Conservation (phyloP, 2,113 vertebrate species). For the Prochilodus magdalenae region DNA sequence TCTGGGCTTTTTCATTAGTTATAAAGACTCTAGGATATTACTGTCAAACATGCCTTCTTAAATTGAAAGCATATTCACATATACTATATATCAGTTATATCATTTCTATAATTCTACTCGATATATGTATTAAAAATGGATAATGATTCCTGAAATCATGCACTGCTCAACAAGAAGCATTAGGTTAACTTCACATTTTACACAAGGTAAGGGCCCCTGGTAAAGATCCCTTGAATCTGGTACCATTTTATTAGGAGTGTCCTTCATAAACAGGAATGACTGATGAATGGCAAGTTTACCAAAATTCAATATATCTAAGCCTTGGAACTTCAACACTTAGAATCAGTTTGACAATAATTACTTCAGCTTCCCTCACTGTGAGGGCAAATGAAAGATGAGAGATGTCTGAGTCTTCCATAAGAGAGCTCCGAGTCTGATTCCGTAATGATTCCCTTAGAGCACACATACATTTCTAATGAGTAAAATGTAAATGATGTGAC, state of each 20-base stretch:
- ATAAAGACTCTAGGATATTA: too few species aligned
- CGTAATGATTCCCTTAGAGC: conserved; percentile 60
- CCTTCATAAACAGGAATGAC: background rate
- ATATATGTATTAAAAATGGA: too few species aligned
- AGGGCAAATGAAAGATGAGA: conserved; percentile 51
- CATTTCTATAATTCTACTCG: too few species aligned
- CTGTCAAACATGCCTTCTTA: too few species aligned
- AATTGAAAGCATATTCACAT: too few species aligned
- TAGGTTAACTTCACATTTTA: too few species aligned
- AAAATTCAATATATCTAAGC: conserved; percentile 40
- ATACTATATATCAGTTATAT: too few species aligned
- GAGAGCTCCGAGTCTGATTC: conserved; percentile 51
- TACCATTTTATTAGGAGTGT: background rate
- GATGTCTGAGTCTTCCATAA: conserved; percentile 20
- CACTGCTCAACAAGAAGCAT: too few species aligned
- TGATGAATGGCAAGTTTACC: conserved; percentile 22
- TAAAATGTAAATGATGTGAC: conserved; percentile 65
- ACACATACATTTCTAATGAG: conserved; percentile 58
- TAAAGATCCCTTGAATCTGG: background rate
- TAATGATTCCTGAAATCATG: too few species aligned
- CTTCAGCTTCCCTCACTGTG: conserved; percentile 39
- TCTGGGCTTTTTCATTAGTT: too few species aligned
- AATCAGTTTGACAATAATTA: conserved; percentile 51
- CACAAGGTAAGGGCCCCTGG: background rate
- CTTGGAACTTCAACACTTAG: conserved; percentile 1